phyloP scores from a whole-genome alignment of 1,140 invertebrate species.

The Drosophila athabasca region DNA sequence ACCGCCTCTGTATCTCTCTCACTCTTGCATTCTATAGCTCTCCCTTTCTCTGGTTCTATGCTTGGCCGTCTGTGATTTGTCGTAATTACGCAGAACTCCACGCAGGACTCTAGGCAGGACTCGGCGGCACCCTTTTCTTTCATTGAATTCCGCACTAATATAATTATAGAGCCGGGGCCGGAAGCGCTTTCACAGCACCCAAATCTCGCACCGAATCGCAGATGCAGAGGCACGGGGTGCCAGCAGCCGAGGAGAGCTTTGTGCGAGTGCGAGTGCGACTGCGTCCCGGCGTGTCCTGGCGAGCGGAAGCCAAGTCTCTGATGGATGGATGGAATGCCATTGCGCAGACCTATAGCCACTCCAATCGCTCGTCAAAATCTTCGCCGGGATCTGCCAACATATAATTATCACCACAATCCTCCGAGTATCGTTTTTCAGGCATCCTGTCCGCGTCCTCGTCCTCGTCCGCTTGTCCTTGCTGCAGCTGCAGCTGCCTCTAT shows the following conservation, averaged over 20 bases:
- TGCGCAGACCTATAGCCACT: conserved; percentile 33
- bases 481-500: conserved; percentile 46
- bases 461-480: conserved; percentile 4
- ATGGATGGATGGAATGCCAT: conserved; percentile 8
- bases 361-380: conserved; percentile 31
- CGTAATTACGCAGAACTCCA: conserved; percentile 57
- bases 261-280: conserved; percentile 30
- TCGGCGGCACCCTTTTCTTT: conserved; percentile 56
- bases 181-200: conserved; percentile 77
- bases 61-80: conserved; percentile 20
- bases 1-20: conserved; percentile 2
- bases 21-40: conserved; percentile 9
- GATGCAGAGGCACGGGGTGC: conserved; percentile 41
- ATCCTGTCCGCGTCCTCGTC: conserved; percentile 54
- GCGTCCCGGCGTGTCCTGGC: conserved; percentile 36
- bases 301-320: conserved; percentile 62
- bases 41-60: background rate
- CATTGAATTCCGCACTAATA: conserved; percentile 62
- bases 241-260: conserved; percentile 35
- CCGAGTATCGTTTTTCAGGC: conserved; percentile 78
- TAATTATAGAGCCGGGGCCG: conserved; percentile 74
- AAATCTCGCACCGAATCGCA: conserved; percentile 31
- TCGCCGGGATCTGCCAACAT: conserved; percentile 45
- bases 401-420: conserved; percentile 70
- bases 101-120: conserved; percentile 15